Evolutionary conservation across 2,888 invertebrate species (phyloP), one percentile per base, ranked within the genome.

Genomic region (Drosophila rellima): DNA sequence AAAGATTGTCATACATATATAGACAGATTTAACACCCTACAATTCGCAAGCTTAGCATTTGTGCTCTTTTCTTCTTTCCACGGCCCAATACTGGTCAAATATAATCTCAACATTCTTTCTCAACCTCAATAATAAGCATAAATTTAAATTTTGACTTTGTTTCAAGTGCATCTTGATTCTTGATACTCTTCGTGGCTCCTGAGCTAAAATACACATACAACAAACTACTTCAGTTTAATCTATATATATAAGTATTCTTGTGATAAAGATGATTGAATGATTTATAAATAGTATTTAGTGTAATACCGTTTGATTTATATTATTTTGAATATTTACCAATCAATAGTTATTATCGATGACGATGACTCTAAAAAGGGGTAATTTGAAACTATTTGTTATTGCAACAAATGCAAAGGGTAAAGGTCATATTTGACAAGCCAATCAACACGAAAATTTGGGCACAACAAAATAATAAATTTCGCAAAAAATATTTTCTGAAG

Each of bases 51-150:
- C n/a, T 26, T 7, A 7, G 33, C n/a, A n/a, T n/a, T 11, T 33
- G 31, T 35, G 33, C 5, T 7, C n/a, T 35, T n/a, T 35, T 35
- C 6, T 7, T 35, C n/a, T 35, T n/a, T 2, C n/a, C 10, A 6
- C 4, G 33, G 33, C 4, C 33, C 13, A 33, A 33, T 4, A 3
- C 13, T 33, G 11, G 11, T 0, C 0, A 1, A 13, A 50, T 18
- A 48, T 15, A 35, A 20, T 18, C 13, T 20, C n/a, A 15, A 18
- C 47, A 4, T 17, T 37, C 45, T 10, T 48, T 37, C 2, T 40
- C 0, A 6, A 11, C 17, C 20, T 31, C 23, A 60, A 79, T 59
- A 40, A 56, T 35, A 44, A 13, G 31, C 48, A 82, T 84, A 84
- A 78, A 80, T 88, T 57, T 26, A 31, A 26, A 33, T 26, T 35